phyloP scores from a whole-genome alignment of 1,140 invertebrate species.

The Tetranychus urticae region DNA sequence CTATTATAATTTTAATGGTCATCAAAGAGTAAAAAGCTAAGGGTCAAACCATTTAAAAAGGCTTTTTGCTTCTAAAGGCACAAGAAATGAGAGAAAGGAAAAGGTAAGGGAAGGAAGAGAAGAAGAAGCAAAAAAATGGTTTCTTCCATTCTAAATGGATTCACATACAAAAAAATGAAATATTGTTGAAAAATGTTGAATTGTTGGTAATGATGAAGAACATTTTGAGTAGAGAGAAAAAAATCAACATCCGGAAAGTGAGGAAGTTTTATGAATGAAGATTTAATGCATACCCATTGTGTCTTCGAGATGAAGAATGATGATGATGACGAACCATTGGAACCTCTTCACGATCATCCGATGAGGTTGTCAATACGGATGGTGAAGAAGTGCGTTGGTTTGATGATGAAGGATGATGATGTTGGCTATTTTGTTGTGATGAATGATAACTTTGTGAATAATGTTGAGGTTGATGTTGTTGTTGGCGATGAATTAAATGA shows the following conservation, averaged over 20 bases:
- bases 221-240: too few species aligned
- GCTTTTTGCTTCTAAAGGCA: background rate
- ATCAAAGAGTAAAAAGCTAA: background rate
- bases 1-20: too few species aligned
- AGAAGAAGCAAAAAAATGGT: background rate
- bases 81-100: background rate
- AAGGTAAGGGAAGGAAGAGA: background rate
- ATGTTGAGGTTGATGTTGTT: slow-evolving; percentile 1
- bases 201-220: background rate
- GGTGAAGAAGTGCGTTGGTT: background rate
- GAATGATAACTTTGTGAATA: background rate
- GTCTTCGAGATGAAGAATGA: too few species aligned
- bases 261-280: too few species aligned
- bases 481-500: background rate
- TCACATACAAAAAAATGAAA: background rate
- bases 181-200: background rate
- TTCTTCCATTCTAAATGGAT: background rate
- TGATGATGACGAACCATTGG: slow-evolving; percentile 10
- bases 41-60: background rate
- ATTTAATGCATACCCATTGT: too few species aligned
- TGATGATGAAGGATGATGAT: background rate
- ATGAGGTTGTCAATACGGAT: slow-evolving; percentile 1
- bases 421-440: background rate
- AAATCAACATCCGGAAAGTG: too few species aligned
- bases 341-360: slow-evolving; percentile 13